Conservation (phyloP, 2,888 invertebrate species). For the Macropis europaea region DNA sequence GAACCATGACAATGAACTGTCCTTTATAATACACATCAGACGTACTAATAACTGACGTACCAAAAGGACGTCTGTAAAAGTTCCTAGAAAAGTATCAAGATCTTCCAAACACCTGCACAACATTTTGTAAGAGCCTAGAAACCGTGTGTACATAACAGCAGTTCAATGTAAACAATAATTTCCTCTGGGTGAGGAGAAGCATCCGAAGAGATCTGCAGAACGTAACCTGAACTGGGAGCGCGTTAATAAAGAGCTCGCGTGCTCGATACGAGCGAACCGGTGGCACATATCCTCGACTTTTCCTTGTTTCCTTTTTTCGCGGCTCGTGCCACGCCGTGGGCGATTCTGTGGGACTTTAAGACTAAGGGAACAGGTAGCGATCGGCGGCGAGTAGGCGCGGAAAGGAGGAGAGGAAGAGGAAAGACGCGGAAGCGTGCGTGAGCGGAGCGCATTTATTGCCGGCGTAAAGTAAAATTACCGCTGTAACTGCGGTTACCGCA, state of each 20-base stretch:
- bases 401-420: background rate
- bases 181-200: too few species aligned
- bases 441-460: constrained; percentile 74
- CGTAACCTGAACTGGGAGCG: constrained; percentile 2
- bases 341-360: constrained; percentile 1
- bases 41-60: too few species aligned
- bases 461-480: constrained; percentile 75
- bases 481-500: constrained; percentile 68
- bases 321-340: constrained; percentile 46
- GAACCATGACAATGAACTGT: too few species aligned
- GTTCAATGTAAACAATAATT: too few species aligned
- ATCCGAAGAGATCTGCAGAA: background rate
- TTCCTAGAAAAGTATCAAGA: too few species aligned
- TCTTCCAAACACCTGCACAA: too few species aligned
- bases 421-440: constrained; percentile 71
- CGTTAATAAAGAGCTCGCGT: constrained; percentile 44
- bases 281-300: constrained; percentile 28
- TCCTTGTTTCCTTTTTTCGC: background rate
- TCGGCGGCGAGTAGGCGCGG: background rate
- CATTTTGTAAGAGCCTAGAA: too few species aligned
- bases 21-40: too few species aligned
- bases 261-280: background rate
- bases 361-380: constrained; percentile 24
- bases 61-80: too few species aligned
- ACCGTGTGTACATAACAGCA: too few species aligned